Evolutionary conservation across 2,797 vertebrate species (phyloP), one percentile per base, ranked within the genome.

Genomic region (Phyllotis vaccarum): DNA sequence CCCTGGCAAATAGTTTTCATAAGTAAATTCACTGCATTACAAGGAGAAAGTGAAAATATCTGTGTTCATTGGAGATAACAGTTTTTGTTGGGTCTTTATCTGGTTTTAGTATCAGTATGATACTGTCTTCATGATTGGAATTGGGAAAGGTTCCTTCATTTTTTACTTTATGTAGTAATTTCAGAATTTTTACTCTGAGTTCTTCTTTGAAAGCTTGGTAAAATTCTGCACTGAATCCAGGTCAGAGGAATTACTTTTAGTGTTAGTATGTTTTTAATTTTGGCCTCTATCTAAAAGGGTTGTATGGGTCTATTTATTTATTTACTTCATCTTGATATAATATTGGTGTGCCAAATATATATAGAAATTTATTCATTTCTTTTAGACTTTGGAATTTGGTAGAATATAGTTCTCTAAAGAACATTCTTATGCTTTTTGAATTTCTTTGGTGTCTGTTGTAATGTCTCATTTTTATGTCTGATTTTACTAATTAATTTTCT

Each of bases 1-100:
- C 40, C 43, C 66, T 49, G 89, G 27, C 89, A 90, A 95, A 92
- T 89, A 81, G 37, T 49, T 93, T 91, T 92, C 83, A 79, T 29
- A 16, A 93, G 86, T 80, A 96, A 91, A 94, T 86, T 40, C 27
- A 27, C 16, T 49, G 10, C 89, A 62, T 66, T 93, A n/a, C n/a
- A 22, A 95, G 49, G 56, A 90, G 79, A 76, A 94, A 92, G 82
- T 27, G 68, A 31, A 10, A 76, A 60, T 19, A 5, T 82, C 29
- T 46, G 16, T 64, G 27, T 46, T 46, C 27, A 29, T 34, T 13
- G 29, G 9, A 64, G 8, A 46, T 29, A 46, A 31, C 46, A 5
- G 16, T 37, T 60, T 79, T 60, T 43, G 27, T 11, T 64, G 37
- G 16, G 2, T 17, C 1, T 82, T 82, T 62, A 22, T 56, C 79